Conservation (phyloP, 2,113 vertebrate species). For the Coptodon bakossiorum region DNA sequence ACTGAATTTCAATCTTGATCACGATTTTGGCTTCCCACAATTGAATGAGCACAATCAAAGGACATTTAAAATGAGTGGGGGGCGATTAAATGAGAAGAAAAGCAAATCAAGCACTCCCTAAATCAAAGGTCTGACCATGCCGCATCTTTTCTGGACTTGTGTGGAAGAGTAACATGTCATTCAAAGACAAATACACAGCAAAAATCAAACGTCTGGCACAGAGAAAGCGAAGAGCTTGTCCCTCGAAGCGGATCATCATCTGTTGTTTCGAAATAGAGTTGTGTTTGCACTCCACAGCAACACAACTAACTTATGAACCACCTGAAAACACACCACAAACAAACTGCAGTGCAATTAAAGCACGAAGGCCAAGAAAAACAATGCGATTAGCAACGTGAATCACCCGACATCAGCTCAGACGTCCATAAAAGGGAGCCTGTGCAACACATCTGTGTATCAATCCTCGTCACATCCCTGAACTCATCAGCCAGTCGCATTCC, state of each 20-base stretch:
- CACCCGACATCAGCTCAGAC: not conserved
- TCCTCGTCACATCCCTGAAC: not conserved
- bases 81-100: not conserved
- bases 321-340: not conserved
- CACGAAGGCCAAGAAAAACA: not conserved
- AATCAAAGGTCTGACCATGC: not conserved
- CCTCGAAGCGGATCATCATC: not conserved
- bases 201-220: not conserved
- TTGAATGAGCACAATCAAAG: not conserved
- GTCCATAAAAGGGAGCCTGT: not conserved
- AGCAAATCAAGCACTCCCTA: not conserved
- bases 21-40: not conserved
- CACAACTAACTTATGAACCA: not conserved
- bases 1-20: not conserved
- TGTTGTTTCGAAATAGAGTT: not conserved
- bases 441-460: not conserved
- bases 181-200: not conserved
- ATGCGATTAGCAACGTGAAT: not conserved
- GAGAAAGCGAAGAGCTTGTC: not conserved
- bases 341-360: not conserved
- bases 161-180: not conserved
- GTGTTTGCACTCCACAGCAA: not conserved
- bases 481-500: not conserved
- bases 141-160: not conserved
- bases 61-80: not conserved